Conservation (phyloP, 2,888 invertebrate genomes). For the Drosophila affinis region DNA sequence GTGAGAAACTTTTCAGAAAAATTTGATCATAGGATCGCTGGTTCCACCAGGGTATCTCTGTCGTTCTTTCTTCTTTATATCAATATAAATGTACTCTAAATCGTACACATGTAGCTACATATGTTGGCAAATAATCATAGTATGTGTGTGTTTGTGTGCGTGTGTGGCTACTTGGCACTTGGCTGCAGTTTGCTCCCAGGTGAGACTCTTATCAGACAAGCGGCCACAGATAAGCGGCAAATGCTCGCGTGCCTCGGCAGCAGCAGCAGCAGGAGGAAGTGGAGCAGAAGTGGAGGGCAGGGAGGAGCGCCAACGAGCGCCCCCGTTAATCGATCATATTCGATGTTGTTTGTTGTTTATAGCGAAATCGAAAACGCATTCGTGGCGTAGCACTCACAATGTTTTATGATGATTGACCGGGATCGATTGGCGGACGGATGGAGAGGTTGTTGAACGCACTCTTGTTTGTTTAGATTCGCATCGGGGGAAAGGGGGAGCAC, state of each 20-base stretch:
- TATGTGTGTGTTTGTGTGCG: not conserved
- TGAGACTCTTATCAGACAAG: conserved; percentile 50
- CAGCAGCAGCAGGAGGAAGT: conserved; percentile 1
- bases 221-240: conserved; percentile 48
- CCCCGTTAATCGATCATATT: conserved; percentile 41
- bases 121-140: conserved; percentile 19
- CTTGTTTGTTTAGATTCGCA: conserved; percentile 21
- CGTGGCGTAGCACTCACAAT: conserved; percentile 6
- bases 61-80: not conserved
- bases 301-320: conserved; percentile 2
- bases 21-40: not conserved
- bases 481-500: not conserved
- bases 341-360: conserved; percentile 47
- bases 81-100: not conserved
- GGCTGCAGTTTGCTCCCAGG: conserved; percentile 34
- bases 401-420: conserved; percentile 28
- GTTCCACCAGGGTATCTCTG: not conserved
- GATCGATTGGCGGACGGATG: conserved; percentile 16
- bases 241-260: conserved; percentile 51
- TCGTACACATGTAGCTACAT: not conserved
- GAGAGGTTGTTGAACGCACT: conserved; percentile 64
- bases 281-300: not conserved
- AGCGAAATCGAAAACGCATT: conserved; percentile 44
- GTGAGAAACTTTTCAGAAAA: too few species aligned
- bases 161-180: conserved; percentile 33